Percentiles rank a stretch among this genome's conserved stretches.
Conservation (phyloP, 2,113 vertebrate species). For the Mobula hypostoma region DNA sequence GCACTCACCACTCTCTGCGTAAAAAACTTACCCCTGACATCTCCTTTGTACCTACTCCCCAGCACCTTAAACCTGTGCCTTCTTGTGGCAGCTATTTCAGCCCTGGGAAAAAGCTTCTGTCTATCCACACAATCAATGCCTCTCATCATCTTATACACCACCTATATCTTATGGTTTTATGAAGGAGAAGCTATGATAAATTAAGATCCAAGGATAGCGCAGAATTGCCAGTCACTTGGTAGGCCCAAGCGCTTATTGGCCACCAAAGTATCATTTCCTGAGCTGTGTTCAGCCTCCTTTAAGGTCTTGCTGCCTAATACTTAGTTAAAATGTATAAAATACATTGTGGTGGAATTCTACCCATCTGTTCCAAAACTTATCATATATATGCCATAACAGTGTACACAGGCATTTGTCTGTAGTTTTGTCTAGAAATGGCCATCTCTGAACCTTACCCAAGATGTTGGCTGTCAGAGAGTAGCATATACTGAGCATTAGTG, state of each 20-base stretch:
- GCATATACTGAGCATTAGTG: not conserved
- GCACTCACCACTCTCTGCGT: too few relatives aligned
- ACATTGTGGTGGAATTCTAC: not conserved
- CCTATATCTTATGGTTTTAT: not conserved
- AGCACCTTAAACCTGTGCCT: too few relatives aligned
- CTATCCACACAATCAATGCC: too few relatives aligned
- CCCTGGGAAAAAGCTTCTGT: too few relatives aligned
- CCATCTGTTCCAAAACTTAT: too few relatives aligned
- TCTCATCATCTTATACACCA: too few relatives aligned
- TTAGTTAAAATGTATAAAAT: not conserved
- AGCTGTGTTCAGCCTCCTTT: not conserved
- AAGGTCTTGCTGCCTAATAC: not conserved
- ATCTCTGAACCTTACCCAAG: not conserved
- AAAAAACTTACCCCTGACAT: too few relatives aligned
- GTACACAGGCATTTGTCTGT: too few relatives aligned
- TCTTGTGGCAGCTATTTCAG: too few relatives aligned
- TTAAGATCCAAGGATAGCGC: not conserved
- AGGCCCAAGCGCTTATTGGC: not conserved
- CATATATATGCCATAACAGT: too few relatives aligned
- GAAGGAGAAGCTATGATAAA: not conserved
- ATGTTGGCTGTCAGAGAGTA: not conserved
- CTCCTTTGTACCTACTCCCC: too few relatives aligned
- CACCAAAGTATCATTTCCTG: not conserved
- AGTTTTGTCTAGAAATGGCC: not conserved
- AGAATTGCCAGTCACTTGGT: not conserved